Conservation (phyloP, 1,140 invertebrate species). For the Drosophila repletoides region DNA sequence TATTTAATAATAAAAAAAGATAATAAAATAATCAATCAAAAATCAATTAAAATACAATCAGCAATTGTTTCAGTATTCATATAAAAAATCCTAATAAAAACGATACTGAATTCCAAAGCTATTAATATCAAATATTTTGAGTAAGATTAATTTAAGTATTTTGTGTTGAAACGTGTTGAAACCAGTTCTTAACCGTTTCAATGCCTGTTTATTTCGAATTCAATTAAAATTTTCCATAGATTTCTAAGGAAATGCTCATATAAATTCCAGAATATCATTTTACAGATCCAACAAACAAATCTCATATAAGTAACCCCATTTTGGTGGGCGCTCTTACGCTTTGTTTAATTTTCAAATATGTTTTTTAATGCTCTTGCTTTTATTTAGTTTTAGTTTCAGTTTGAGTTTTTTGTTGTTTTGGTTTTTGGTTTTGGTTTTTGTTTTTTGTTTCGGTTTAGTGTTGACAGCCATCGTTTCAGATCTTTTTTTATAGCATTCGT, state of each 20-base stretch:
- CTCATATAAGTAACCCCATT: constrained; percentile 29
- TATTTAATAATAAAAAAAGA: no score
- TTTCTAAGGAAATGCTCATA: constrained; percentile 12
- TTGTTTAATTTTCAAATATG: constrained; percentile 50
- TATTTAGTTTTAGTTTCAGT: constrained; percentile 35
- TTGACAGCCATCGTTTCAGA: constrained; percentile 62
- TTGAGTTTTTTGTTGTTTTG: constrained; percentile 19
- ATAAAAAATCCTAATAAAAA: no score
- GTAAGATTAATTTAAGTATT: not conserved
- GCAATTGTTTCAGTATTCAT: not conserved
- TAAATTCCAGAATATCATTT: constrained; percentile 30
- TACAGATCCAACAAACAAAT: constrained; percentile 25
- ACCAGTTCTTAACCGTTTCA: not conserved
- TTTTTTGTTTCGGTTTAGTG: constrained; percentile 38
- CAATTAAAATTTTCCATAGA: not conserved
- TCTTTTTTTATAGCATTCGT: constrained; percentile 49
- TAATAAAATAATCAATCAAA: no score
- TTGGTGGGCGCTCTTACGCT: constrained; percentile 30
- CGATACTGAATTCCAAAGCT: not conserved
- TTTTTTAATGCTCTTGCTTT: constrained; percentile 25
- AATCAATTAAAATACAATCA: not conserved
- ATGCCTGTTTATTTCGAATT: not conserved
- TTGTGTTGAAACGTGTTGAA: not conserved
- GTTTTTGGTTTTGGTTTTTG: constrained; percentile 35
- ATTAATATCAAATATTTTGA: no score